Conservation (phyloP, 2,797 vertebrate genomes). For the Pseudotriccus pelzelni region DNA sequence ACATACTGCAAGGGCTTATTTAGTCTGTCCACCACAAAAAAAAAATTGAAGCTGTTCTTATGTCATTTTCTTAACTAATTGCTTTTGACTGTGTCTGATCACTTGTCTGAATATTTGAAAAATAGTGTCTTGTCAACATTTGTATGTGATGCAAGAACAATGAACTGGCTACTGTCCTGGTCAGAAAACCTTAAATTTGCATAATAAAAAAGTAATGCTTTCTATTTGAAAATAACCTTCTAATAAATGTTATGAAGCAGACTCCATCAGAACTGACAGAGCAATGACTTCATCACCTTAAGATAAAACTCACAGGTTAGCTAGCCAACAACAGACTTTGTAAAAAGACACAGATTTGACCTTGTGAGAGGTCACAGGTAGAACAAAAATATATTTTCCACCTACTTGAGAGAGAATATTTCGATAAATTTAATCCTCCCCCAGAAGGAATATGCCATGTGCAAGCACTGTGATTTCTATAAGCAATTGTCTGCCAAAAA, state of each 20-base stretch:
- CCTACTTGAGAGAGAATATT: not conserved
- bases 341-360: not conserved
- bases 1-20: not conserved
- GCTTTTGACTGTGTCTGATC: not conserved
- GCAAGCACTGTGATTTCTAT: not conserved
- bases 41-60: not conserved
- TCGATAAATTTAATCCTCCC: not conserved
- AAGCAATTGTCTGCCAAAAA: not conserved
- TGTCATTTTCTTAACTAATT: not conserved
- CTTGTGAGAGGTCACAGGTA: not conserved
- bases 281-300: not conserved
- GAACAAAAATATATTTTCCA: not conserved
- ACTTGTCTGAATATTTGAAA: not conserved
- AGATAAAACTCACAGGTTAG: not conserved
- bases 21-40: not conserved
- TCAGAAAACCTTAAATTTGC: not conserved
- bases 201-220: not conserved
- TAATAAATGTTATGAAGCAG: not conserved
- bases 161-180: not conserved
- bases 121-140: fast-evolving
- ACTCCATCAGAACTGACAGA: not conserved
- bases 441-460: not conserved
- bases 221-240: not conserved
- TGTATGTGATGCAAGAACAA: not conserved
- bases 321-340: not conserved